A percentile compares a stretch with the other conserved stretches of the same genome.
Evolutionary conservation across 2,113 vertebrate species (phyloP).

Genomic region (Chloropsis cyanopogon): DNA sequence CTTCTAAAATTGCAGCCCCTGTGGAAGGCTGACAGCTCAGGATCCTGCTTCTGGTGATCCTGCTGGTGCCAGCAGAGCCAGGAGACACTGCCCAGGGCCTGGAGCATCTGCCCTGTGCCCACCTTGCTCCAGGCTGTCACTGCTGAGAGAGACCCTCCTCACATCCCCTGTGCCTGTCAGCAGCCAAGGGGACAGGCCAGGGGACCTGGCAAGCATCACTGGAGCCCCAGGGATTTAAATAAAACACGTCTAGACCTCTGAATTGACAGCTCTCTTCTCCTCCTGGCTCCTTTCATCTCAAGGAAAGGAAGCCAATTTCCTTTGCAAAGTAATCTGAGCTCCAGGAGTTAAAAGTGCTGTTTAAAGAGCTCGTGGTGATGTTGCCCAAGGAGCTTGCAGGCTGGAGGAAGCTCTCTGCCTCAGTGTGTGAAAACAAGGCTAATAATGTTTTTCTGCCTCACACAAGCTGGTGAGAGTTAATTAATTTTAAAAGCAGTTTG

Average conservation of each 20-base stretch:
- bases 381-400: neutral
- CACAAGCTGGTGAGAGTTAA: neutral
- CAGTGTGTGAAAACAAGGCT: slow-evolving; percentile 8
- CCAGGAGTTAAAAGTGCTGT: slow-evolving; percentile 7
- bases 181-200: neutral
- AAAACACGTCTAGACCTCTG: neutral
- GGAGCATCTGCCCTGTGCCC: neutral
- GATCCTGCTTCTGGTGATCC: neutral
- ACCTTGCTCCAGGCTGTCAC: neutral
- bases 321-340: slow-evolving; percentile 21
- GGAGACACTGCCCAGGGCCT: fast-evolving
- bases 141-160: neutral
- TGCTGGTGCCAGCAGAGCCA: no score
- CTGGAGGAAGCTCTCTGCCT: neutral
- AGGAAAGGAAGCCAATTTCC: slow-evolving; percentile 23
- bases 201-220: neutral
- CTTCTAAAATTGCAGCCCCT: neutral
- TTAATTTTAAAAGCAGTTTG: slow-evolving; percentile 20
- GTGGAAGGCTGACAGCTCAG: neutral
- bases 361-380: neutral
- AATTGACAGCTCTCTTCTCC: neutral
- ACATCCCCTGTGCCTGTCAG: neutral
- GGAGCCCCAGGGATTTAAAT: neutral
- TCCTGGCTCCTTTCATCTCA: neutral
- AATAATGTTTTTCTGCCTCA: slow-evolving; percentile 24